Evolutionary conservation across 1,140 invertebrate genomes (phyloP).

Genomic region (Caerostris extrusa): DNA sequence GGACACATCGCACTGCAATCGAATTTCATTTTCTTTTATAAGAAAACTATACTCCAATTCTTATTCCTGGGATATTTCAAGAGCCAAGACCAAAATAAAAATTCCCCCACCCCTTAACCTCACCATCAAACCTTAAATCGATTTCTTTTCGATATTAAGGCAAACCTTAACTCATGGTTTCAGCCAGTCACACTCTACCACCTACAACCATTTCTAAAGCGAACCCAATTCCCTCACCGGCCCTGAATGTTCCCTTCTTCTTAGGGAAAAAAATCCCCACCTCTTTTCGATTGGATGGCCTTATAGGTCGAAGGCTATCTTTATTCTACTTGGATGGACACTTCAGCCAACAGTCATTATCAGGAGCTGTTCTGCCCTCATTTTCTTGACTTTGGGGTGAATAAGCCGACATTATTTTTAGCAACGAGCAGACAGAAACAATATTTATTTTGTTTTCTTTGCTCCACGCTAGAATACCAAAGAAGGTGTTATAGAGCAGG

Average conservation of each 20-base stretch:
- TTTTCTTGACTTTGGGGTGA: conserved; percentile 30
- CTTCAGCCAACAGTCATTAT: conserved; percentile 67
- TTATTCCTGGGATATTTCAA: too few relatives aligned
- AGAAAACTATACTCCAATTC: too few relatives aligned
- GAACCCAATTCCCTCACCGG: background rate
- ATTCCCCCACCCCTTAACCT: too few relatives aligned
- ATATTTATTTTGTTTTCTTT: background rate
- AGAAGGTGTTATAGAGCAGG: background rate
- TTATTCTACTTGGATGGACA: conserved; percentile 66
- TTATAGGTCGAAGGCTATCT: conserved; percentile 67
- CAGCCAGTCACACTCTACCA: background rate
- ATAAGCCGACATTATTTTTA: conserved; percentile 49
- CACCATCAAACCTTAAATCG: background rate
- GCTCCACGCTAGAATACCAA: background rate
- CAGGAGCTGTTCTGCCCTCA: conserved; percentile 10
- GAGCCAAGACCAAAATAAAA: too few relatives aligned
- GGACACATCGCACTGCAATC: too few relatives aligned
- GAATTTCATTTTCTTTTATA: too few relatives aligned
- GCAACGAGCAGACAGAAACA: conserved; percentile 1
- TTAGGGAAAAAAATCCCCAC: background rate
- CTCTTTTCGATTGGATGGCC: conserved; percentile 53
- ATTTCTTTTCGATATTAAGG: background rate
- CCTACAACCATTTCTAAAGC: background rate
- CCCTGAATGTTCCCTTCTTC: background rate
- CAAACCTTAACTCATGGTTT: background rate